Conservation (phyloP, 2,113 vertebrate species). For the Stegostoma tigrinum region DNA sequence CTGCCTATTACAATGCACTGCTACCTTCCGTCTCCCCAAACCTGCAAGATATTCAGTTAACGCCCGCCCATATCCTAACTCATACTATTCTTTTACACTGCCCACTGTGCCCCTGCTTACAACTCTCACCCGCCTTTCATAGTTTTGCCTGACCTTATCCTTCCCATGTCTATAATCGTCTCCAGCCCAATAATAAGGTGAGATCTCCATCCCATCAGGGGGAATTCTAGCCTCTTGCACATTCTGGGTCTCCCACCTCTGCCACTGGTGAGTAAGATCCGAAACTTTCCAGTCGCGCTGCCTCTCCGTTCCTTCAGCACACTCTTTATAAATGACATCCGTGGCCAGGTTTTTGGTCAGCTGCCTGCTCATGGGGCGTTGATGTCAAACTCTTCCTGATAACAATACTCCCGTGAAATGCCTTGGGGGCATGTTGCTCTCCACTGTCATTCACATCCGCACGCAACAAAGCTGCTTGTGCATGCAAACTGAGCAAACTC, state of each 20-base stretch:
- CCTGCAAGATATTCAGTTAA: not conserved
- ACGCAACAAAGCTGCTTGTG: not conserved
- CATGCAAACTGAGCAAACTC: not conserved
- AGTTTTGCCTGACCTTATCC: not conserved
- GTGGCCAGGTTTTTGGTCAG: not conserved
- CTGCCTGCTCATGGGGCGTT: not conserved
- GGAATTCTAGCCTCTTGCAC: not conserved
- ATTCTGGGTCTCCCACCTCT: no score
- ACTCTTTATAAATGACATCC: not conserved
- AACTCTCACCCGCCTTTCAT: not conserved
- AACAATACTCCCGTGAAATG: not conserved
- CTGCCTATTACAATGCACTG: not conserved
- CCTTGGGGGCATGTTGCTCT: no score
- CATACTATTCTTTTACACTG: not conserved
- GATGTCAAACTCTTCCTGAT: not conserved
- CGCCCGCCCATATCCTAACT: not conserved
- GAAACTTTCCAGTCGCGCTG: not conserved
- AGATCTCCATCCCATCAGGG: no score
- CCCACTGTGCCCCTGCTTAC: not conserved
- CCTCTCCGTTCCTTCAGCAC: not conserved
- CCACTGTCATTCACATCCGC: not conserved
- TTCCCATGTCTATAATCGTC: no score
- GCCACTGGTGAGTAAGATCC: no score
- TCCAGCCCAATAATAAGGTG: no score
- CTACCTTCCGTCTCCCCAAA: not conserved